Evolutionary conservation across 2,113 vertebrate species (phyloP), one percentile per base, ranked within the genome.

Genomic region (Vimba vimba): DNA sequence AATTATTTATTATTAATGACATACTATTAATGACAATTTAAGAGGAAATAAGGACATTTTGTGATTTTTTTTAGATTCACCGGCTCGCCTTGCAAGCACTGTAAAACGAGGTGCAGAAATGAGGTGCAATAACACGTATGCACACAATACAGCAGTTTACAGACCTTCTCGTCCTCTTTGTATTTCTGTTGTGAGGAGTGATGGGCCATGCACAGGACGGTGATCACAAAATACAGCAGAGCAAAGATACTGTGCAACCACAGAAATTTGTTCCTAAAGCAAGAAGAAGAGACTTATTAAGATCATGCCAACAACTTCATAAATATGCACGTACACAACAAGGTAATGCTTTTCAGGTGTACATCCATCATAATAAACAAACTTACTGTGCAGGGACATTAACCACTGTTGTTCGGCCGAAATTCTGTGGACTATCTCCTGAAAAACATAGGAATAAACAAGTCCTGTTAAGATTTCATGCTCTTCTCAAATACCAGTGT

Each of bases 201-300:
- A 89, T 98, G 98, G 86, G 93, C 93, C 98, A 99, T 99, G 89
- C 96, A 96, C 89, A 97, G 47, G 76, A 96, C 15, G 0, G 97
- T 98, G 90, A 96, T 91, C 87, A 98, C 91, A 93, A 99, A 99
- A 93, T 99, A 99, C 55, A 99, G 85, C 89, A 99, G 94, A 4
- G 97, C 95, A 0, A 99, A 96, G 89, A 97, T 88, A 91, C 97
- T 96, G 86, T 99, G 97, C 77, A 99, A 90, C 98, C 98, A 99
- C 84, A 99, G 95, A 69, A 98, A 93, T 68, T 89, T 95, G 89
- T 97, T 95, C 91, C 98, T 99, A 91, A 19, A 66, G 80, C 50
- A 78, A 86, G 60, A 91, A 71, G 76, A 85, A 82, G 21, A 79
- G 6, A 69, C 11, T 39, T 19, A n/a, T 27, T n/a, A 39, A 36